These are phyloP conservation scores for Craterocephalus amniculus DNA, from an alignment of 2,797 vertebrate genomes.

Conservation along the genomic window DNA sequence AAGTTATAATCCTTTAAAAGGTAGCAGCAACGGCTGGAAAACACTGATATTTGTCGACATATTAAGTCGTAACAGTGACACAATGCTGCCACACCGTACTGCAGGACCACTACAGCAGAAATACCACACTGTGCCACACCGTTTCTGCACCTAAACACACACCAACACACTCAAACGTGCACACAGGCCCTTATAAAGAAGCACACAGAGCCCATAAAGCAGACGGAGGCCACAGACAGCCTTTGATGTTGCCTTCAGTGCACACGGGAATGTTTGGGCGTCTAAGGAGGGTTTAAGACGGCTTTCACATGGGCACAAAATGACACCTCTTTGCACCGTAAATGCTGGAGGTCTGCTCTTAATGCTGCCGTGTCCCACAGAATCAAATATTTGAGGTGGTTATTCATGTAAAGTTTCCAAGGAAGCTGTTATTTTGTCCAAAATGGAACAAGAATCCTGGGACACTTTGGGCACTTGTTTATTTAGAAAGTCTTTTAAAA, in stretches of 20 bases:
- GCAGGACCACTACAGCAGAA: constrained; percentile 3
- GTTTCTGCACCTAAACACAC: constrained; percentile 10
- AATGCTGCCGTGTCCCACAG: neutral
- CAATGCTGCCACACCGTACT: neutral
- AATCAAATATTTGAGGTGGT: constrained; percentile 34
- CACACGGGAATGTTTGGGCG: constrained; percentile 37
- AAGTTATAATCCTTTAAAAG: too few relatives aligned
- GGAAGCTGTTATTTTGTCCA: constrained; percentile 16
- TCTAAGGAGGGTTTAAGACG: constrained; percentile 39
- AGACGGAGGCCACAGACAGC: constrained; percentile 21
- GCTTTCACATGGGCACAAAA: constrained; percentile 32
- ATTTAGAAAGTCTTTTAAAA: neutral
- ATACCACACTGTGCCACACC: too few relatives aligned
- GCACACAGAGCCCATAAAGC: constrained; percentile 32
- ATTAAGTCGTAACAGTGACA: neutral
- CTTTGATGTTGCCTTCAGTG: constrained; percentile 47
- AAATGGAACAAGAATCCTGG: neutral
- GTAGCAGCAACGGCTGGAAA: too few relatives aligned
- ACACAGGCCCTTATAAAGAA: constrained; percentile 2
- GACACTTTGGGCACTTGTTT: neutral
- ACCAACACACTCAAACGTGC: neutral
- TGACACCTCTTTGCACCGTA: constrained; percentile 31
- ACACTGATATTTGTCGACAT: too few relatives aligned
- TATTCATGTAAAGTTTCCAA: constrained; percentile 21
- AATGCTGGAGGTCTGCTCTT: constrained; percentile 10